phyloP scores from a whole-genome alignment of 2,113 vertebrate species.

The Pelmatolapia mariae region DNA sequence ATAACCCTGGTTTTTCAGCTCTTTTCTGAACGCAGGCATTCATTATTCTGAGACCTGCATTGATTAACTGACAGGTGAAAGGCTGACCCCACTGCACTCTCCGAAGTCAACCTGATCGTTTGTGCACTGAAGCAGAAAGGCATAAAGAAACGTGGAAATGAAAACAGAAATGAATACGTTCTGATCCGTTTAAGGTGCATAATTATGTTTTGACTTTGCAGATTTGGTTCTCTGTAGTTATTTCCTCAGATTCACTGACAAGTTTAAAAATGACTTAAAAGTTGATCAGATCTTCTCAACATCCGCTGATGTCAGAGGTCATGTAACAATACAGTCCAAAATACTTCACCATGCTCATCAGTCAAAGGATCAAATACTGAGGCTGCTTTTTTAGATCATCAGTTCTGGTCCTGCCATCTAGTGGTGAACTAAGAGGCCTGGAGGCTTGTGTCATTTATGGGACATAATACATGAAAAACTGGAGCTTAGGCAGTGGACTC shows the following conservation, averaged over 20 bases:
- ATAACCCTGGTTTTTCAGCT: rapidly evolving
- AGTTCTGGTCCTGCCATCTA: not conserved
- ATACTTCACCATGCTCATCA: not conserved
- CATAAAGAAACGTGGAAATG: rapidly evolving
- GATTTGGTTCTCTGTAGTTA: rapidly evolving
- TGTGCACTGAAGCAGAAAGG: not conserved
- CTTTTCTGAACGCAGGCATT: rapidly evolving
- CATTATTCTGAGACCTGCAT: rapidly evolving
- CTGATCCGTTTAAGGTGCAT: not conserved
- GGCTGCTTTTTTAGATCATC: not conserved
- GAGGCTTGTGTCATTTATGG: not conserved
- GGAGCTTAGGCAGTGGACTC: not conserved
- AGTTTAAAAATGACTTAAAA: not conserved
- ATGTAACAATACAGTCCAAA: not conserved
- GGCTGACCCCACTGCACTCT: rapidly evolving
- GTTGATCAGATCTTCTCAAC: not conserved
- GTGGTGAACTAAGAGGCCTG: not conserved
- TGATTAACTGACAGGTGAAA: not conserved
- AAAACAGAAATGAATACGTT: rapidly evolving
- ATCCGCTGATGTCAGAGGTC: not conserved
- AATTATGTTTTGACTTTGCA: not conserved
- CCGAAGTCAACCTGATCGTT: not conserved
- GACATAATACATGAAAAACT: not conserved
- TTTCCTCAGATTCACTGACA: not conserved
- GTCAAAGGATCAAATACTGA: not conserved